Evolutionary conservation across 2,797 vertebrate genomes (phyloP).

Genomic region (Epinephelus coioides): DNA sequence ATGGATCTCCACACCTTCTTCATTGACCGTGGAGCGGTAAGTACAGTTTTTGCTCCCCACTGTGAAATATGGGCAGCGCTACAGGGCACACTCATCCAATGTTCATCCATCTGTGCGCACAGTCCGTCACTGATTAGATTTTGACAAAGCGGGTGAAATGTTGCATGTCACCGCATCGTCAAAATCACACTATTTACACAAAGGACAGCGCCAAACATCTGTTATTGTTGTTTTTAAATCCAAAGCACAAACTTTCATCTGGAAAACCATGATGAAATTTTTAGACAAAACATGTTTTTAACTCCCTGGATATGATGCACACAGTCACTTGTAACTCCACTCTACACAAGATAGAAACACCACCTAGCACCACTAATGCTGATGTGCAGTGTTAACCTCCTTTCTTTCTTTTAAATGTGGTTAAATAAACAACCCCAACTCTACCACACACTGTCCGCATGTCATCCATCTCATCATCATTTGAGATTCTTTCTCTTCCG

Average conservation of each 20-base stretch:
- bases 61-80: not conserved
- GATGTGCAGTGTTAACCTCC: too few species aligned
- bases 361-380: too few species aligned
- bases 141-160: not conserved
- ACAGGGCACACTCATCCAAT: not conserved
- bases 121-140: not conserved
- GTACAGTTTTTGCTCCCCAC: conserved; percentile 64
- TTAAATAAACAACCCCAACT: too few species aligned
- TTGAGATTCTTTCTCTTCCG: too few species aligned
- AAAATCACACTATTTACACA: not conserved
- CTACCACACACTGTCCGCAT: too few species aligned
- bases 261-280: not conserved
- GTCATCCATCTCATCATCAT: too few species aligned
- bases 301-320: too few species aligned
- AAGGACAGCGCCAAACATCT: not conserved
- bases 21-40: conserved; percentile 93
- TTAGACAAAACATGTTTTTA: not conserved
- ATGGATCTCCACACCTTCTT: conserved; percentile 94
- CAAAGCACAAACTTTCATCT: not conserved
- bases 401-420: too few species aligned
- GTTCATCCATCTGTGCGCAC: not conserved
- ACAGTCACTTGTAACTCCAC: too few species aligned
- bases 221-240: not conserved
- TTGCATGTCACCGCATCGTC: not conserved
- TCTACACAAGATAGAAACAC: too few species aligned